Base-by-base conservation (phyloP, 2,797 vertebrate genomes). In the Peromyscus attwateri region DNA sequence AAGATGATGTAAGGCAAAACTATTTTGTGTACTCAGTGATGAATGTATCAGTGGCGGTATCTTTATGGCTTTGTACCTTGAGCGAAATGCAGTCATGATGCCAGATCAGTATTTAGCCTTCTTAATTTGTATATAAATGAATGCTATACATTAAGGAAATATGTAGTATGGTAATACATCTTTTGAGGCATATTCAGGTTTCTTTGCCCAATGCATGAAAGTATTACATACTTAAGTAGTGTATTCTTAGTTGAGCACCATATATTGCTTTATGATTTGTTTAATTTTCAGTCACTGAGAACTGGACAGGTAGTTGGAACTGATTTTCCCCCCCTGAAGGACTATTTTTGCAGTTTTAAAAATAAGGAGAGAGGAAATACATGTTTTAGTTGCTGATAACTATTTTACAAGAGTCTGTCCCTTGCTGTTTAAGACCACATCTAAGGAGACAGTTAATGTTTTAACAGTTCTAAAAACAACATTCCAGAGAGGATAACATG, bases 391-490 rank as follows among this genome's bases (percentile, higher is more conserved):
- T 81, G 25, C 89, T 92, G 46, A 66, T 94, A 79, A 77, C 55
- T 92, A 40, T 95, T 97, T 94, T 88, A 29, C 64, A 77, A 85
- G 77, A 92, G 52, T 91, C 49, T 37, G n/a, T 95, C 37, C 81
- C 87, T 94, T 95, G 91, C 80, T 76, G 40, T 96, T 96, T 96
- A 93, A 96, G 92, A 68, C 76, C 40, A 94, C 62, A 52, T 96
- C 68, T 93, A 85, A 96, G 25, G n/a, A 96, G 87, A 89, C 52
- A 95, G 89, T 90, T 93, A 92, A 94, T 97, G 79, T 97, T 97
- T 97, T 94, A 97, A 92, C 93, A 97, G 71, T 91, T 96, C 66
- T 96, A 91, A 95, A 96, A 97, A 96, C 91, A 96, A 89, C 95
- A 94, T 93, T 97, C 97, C 73, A 97, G 84, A 89, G 87, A 96